Evolutionary conservation across 2,888 invertebrate species (phyloP).

Genomic region (Cerastoderma edule): DNA sequence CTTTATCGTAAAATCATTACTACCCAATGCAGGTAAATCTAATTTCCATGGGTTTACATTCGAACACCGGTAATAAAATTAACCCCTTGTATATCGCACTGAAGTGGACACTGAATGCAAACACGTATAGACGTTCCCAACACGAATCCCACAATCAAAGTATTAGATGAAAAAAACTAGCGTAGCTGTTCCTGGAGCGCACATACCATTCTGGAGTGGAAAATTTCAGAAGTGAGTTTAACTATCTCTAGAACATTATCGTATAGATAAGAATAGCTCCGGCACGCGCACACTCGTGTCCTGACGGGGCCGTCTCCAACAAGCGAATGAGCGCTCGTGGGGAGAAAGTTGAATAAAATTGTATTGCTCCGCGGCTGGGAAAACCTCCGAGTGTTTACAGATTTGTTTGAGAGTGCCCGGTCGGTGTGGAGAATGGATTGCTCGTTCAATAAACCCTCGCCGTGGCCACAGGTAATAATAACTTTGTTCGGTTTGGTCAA

Average conservation of each 20-base stretch:
- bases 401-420: too few species aligned
- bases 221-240: conserved; percentile 14
- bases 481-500: conserved; percentile 8
- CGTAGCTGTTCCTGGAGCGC: background rate
- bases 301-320: conserved; percentile 29
- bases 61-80: conserved; percentile 41
- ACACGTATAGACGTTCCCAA: too few species aligned
- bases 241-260: conserved; percentile 22
- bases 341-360: too few species aligned
- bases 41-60: conserved; percentile 49
- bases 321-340: too few species aligned
- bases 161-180: conserved; percentile 8
- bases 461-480: conserved; percentile 32
- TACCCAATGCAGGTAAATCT: conserved; percentile 61
- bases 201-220: background rate
- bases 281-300: conserved; percentile 58
- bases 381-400: too few species aligned
- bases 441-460: too few species aligned
- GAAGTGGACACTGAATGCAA: background rate
- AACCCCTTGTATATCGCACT: conserved; percentile 6
- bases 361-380: too few species aligned
- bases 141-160: background rate
- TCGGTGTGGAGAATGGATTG: too few species aligned
- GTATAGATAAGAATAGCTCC: conserved; percentile 39
- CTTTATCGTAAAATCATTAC: conserved; percentile 64